These are phyloP conservation scores for Scrobipalpa costella DNA, from an alignment of 2,888 invertebrate genomes.

Conservation along the genomic window DNA sequence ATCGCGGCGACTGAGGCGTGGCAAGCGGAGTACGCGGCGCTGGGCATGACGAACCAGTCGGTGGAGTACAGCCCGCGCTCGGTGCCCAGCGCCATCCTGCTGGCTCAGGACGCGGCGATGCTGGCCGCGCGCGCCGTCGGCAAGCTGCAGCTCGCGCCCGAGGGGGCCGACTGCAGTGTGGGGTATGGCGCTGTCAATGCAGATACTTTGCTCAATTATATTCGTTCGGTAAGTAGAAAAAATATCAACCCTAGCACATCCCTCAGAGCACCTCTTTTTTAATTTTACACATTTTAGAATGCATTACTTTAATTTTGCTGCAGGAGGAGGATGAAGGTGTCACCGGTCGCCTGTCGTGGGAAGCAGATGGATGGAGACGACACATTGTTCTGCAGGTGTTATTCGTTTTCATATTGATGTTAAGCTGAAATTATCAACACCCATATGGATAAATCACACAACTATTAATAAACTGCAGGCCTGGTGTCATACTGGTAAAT, in stretches of 20 bases:
- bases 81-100: slow-evolving; percentile 48
- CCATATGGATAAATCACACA: no score
- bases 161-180: slow-evolving; percentile 46
- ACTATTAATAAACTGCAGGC: no score
- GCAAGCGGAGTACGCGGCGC: slow-evolving; percentile 38
- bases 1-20: slow-evolving; percentile 32
- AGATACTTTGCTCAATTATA: slow-evolving; percentile 67
- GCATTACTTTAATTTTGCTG: not conserved
- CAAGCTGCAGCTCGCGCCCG: slow-evolving; percentile 34
- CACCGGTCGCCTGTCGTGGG: slow-evolving; percentile 47
- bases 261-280: no score
- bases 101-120: slow-evolving; percentile 52
- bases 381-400: slow-evolving; percentile 44
- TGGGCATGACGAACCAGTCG: slow-evolving; percentile 28
- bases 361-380: slow-evolving; percentile 52
- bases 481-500: no score
- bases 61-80: slow-evolving; percentile 36
- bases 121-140: slow-evolving; percentile 44
- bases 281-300: not conserved
- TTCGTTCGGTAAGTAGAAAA: slow-evolving; percentile 54
- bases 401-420: no score
- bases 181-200: slow-evolving; percentile 65
- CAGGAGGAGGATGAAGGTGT: slow-evolving; percentile 31
- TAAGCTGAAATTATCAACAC: no score
- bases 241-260: not conserved